These are phyloP conservation scores for Grammomys surdaster DNA, from an alignment of 2,113 vertebrate genomes.

Conservation along the genomic window DNA sequence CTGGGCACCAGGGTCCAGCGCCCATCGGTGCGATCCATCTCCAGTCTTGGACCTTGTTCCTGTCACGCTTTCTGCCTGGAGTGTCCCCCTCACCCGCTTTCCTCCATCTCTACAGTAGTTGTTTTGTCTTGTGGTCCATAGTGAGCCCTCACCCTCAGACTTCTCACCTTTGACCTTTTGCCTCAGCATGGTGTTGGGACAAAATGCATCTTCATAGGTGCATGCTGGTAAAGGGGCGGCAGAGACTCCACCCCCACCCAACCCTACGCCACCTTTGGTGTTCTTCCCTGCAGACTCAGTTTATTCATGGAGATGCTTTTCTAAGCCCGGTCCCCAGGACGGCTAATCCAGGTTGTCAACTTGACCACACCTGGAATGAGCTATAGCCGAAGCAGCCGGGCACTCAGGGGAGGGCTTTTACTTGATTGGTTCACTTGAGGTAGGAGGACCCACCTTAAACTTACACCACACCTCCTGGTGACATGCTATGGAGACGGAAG, in stretches of 20 bases:
- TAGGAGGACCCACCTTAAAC: neutral
- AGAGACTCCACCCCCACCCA: neutral
- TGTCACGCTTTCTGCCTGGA: neutral
- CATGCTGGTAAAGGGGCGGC: neutral
- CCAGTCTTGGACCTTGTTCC: neutral
- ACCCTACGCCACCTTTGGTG: neutral
- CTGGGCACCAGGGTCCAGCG: neutral
- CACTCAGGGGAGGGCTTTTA: neutral
- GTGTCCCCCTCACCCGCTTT: neutral
- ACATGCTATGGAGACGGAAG: fast-evolving
- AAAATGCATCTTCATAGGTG: neutral
- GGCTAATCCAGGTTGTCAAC: neutral
- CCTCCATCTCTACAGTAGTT: neutral
- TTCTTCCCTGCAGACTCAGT: neutral
- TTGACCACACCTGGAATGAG: neutral
- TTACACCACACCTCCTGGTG: neutral
- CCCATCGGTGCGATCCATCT: neutral
- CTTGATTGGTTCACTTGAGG: neutral
- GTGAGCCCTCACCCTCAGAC: neutral
- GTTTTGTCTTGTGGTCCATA: fast-evolving
- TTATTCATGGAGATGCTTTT: neutral
- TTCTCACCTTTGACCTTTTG: neutral
- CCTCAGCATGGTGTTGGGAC: neutral
- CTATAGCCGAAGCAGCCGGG: neutral
- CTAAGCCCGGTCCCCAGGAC: neutral